Evolutionary conservation across 1,140 invertebrate species (phyloP).

Genomic region (Idris sp.): DNA sequence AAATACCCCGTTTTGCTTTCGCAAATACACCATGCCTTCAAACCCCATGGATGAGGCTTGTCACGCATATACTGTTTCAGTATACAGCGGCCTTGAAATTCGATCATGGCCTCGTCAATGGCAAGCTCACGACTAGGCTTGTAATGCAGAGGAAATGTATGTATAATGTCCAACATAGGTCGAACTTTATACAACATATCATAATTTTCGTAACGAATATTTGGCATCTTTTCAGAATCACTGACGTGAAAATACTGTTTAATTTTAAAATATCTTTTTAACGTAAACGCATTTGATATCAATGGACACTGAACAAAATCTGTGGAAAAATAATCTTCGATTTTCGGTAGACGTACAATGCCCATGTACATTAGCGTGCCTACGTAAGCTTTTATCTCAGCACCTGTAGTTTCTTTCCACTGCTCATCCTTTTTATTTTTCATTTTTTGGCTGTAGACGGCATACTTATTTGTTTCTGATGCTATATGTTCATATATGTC

Average conservation of each 20-base stretch:
- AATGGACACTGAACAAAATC: conserved; percentile 1
- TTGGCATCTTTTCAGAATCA: background rate
- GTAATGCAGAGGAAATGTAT: background rate
- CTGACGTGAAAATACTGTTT: background rate
- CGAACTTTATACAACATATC: conserved; percentile 3
- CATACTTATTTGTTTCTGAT: conserved; percentile 15
- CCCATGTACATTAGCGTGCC: conserved; percentile 1
- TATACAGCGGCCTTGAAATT: background rate
- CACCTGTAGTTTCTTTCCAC: background rate
- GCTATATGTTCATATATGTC: background rate
- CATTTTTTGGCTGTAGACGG: background rate
- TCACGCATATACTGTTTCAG: conserved; percentile 1
- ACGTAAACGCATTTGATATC: background rate
- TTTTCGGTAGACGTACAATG: no score
- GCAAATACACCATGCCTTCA: conserved; percentile 2
- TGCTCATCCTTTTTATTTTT: background rate
- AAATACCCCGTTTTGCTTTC: background rate
- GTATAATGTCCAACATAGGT: background rate
- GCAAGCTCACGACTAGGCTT: background rate
- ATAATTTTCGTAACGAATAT: background rate
- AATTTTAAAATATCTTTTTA: background rate
- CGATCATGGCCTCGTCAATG: conserved; percentile 3
- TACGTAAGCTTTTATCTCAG: conserved; percentile 14
- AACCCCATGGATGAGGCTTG: conserved; percentile 2
- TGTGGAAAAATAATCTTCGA: no score